Conservation (phyloP, 2,888 invertebrate genomes). For the Tetragnatha montana region DNA sequence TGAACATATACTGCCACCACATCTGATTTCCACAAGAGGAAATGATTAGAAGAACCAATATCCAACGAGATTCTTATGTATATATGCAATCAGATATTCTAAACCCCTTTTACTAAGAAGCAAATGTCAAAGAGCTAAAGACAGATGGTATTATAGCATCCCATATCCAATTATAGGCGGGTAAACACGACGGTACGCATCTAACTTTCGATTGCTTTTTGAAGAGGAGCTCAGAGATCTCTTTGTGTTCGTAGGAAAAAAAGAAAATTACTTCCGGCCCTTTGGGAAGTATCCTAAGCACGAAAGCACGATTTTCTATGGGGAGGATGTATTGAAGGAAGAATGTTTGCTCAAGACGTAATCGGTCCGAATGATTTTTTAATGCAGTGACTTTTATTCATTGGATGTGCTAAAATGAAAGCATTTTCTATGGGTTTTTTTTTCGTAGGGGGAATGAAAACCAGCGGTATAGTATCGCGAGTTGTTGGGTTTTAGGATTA, state of each 20-base stretch:
- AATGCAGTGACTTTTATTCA: not conserved
- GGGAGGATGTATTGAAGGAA: not conserved
- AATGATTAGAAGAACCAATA: not conserved
- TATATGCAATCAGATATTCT: not conserved
- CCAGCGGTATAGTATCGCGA: too few relatives aligned
- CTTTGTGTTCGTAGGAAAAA: not conserved
- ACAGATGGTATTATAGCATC: not conserved
- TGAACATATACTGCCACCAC: too few relatives aligned
- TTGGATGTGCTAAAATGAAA: not conserved
- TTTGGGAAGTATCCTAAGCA: not conserved
- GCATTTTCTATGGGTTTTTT: not conserved
- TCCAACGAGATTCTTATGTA: not conserved
- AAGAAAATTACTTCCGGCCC: not conserved
- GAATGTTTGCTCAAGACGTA: not conserved
- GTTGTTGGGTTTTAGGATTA: too few relatives aligned
- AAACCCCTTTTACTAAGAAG: not conserved
- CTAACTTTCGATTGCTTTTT: conserved; percentile 26
- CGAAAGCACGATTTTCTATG: not conserved
- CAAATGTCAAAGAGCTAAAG: not conserved
- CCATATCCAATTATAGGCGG: conserved; percentile 8
- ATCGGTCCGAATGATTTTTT: not conserved
- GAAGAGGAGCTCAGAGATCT: not conserved
- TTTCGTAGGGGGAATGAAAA: not conserved
- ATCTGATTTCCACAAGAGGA: not conserved
- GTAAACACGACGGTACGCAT: conserved; percentile 15